Evolutionary conservation across 2,113 vertebrate species (phyloP).

Genomic region (Otis tarda): DNA sequence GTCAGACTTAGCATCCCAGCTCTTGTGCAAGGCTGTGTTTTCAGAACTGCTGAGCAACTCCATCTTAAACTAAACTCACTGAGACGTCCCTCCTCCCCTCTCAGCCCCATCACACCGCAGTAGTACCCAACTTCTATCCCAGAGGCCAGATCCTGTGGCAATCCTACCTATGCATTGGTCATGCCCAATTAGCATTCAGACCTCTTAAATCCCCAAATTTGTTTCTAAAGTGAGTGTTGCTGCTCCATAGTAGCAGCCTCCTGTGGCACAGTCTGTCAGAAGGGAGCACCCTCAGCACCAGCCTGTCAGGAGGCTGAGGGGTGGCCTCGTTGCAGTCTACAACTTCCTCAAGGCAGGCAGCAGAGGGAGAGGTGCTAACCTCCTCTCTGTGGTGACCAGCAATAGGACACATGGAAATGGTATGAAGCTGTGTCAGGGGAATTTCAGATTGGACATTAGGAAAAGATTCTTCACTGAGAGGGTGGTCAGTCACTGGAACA

Average conservation of each 20-base stretch:
- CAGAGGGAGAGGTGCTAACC: neutral
- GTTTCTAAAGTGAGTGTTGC: too few species aligned
- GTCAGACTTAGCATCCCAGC: neutral
- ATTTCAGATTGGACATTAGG: neutral
- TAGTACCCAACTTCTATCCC: too few species aligned
- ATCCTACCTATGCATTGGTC: too few species aligned
- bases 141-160: neutral
- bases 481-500: neutral
- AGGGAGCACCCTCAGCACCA: too few species aligned
- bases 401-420: neutral
- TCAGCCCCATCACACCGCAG: neutral
- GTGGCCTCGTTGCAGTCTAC: too few species aligned
- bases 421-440: neutral
- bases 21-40: neutral
- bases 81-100: neutral
- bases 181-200: too few species aligned
- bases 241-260: too few species aligned
- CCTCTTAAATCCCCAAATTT: too few species aligned
- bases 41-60: neutral
- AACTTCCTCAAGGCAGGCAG: neutral
- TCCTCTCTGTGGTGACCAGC: neutral
- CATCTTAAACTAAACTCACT: neutral
- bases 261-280: too few species aligned
- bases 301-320: neutral
- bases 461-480: neutral